phyloP scores from a whole-genome alignment of 2,888 invertebrate species.

The Eurytoma californica region DNA sequence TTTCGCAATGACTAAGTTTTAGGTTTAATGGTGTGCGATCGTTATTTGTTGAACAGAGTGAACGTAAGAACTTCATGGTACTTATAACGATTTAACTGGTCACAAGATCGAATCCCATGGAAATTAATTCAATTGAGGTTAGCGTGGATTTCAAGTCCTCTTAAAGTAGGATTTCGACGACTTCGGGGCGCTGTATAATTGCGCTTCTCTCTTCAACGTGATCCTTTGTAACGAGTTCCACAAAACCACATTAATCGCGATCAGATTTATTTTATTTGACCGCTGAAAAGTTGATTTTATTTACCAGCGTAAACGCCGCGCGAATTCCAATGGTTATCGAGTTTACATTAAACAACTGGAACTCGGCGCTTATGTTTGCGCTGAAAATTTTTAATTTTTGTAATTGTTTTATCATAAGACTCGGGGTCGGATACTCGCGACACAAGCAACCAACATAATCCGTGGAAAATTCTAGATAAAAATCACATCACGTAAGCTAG shows the following conservation, averaged over 20 bases:
- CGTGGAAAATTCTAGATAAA: conserved; percentile 43
- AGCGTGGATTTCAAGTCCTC: conserved; percentile 26
- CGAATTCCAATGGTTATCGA: no score
- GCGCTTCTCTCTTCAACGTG: background rate
- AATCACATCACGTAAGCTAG: conserved; percentile 45
- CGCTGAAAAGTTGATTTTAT: conserved; percentile 5
- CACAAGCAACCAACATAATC: conserved; percentile 28
- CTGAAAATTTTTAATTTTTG: background rate
- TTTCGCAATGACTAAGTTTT: no score
- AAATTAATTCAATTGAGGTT: conserved; percentile 46
- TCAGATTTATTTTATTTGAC: conserved; percentile 34
- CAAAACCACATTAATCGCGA: conserved; percentile 44
- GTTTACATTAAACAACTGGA: background rate
- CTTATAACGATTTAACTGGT: no score
- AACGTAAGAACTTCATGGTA: no score
- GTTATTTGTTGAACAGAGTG: no score
- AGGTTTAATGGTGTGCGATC: no score
- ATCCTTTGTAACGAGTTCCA: conserved; percentile 47
- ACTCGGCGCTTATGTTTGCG: background rate
- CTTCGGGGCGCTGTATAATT: conserved; percentile 33
- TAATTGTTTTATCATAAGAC: conserved; percentile 43
- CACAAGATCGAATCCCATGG: conserved; percentile 19
- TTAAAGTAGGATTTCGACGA: conserved; percentile 45
- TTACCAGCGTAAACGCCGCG: background rate
- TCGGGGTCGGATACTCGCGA: conserved; percentile 19